Percentiles rank a stretch among this genome's conserved stretches.
These are phyloP conservation scores for Lithobates sylvaticus DNA, from an alignment of 2,797 vertebrate genomes.

Conservation along the genomic window DNA sequence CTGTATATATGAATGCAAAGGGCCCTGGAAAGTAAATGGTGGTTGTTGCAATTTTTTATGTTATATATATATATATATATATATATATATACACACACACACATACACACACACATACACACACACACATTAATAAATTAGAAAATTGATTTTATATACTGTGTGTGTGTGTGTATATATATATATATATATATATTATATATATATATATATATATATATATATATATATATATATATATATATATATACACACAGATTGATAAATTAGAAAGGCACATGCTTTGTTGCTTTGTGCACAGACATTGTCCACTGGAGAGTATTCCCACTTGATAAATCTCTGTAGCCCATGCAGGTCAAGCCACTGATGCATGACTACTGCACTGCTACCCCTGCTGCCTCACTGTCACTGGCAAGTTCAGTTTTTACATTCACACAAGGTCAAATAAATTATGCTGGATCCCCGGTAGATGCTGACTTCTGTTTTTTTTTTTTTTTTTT, in stretches of 20 bases:
- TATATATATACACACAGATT: neutral
- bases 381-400: conserved; percentile 27
- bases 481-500: neutral
- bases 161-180: neutral
- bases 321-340: conserved; percentile 35
- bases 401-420: conserved; percentile 42
- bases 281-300: neutral
- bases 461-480: conserved; percentile 37
- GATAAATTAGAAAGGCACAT: neutral
- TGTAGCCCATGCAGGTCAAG: conserved; percentile 34
- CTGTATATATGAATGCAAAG: too few relatives aligned
- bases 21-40: too few relatives aligned
- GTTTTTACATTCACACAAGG: conserved; percentile 45
- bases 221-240: neutral
- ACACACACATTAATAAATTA: neutral
- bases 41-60: too few relatives aligned
- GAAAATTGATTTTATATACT: neutral
- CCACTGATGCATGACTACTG: conserved; percentile 38
- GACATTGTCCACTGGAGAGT: conserved; percentile 4
- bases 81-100: neutral
- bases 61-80: too few relatives aligned
- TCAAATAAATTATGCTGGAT: conserved; percentile 43
- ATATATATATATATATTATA: neutral
- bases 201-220: conserved; percentile 4
- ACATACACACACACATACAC: neutral